A percentile compares a stretch with the other conserved stretches of the same genome.
These are phyloP conservation scores for Lepus oiostolus DNA, from an alignment of 2,797 vertebrate species.

Conservation along the genomic window DNA sequence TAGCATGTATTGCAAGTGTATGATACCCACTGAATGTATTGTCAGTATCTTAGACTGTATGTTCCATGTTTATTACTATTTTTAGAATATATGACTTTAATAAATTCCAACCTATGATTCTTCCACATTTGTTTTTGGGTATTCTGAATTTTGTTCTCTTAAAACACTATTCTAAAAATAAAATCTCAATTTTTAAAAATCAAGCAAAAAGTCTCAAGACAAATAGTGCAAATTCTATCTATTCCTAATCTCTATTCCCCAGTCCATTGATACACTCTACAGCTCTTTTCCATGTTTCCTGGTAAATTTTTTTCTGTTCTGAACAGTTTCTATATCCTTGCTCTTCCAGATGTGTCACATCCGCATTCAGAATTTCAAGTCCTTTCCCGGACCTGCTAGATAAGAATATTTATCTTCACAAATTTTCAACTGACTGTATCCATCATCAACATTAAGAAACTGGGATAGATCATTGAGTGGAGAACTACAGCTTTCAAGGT, in stretches of 20 bases:
- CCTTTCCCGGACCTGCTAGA: neutral
- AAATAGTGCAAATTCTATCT: neutral
- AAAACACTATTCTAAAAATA: conserved; percentile 41
- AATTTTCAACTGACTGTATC: neutral
- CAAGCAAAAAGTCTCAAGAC: neutral
- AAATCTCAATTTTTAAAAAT: conserved; percentile 26
- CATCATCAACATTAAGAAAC: neutral
- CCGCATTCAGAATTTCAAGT: neutral
- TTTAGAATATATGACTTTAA: conserved; percentile 17
- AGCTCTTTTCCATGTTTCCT: neutral
- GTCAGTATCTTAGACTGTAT: neutral
- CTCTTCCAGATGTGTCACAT: neutral
- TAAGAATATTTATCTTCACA: neutral
- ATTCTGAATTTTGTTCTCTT: neutral
- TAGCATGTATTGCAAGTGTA: too few relatives aligned
- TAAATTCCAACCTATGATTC: neutral
- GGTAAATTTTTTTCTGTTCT: neutral
- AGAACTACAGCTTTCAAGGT: fast-evolving
- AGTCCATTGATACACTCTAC: neutral
- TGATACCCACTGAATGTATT: too few relatives aligned
- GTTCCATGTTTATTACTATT: neutral
- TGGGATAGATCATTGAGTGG: neutral
- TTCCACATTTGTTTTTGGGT: conserved; percentile 6
- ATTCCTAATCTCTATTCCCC: neutral
- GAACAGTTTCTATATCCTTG: neutral